Percentiles rank a stretch among this genome's conserved stretches.
Conservation (phyloP, 2,888 invertebrate genomes). For the Napeogenes inachia region DNA sequence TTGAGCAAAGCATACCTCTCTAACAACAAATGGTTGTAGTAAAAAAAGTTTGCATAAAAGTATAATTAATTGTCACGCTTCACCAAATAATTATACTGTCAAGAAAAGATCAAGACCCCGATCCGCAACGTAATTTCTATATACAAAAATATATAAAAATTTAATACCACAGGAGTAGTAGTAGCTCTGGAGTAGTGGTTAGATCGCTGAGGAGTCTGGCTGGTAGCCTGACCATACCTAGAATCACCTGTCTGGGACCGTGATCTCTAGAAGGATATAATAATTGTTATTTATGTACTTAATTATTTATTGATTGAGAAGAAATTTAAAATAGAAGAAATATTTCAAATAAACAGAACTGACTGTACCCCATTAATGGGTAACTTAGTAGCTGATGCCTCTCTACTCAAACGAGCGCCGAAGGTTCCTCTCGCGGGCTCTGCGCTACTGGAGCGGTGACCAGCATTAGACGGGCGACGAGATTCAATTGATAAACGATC, state of each 20-base stretch:
- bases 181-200: slow-evolving; percentile 51
- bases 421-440: slow-evolving; percentile 55
- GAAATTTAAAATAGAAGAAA: background rate
- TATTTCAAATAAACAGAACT: background rate
- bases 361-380: slow-evolving; percentile 47
- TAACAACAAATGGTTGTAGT: too few relatives aligned
- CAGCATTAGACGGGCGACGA: slow-evolving; percentile 51
- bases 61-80: too few relatives aligned
- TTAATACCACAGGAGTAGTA: slow-evolving; percentile 53
- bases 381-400: slow-evolving; percentile 60
- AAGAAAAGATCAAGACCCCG: too few relatives aligned
- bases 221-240: slow-evolving; percentile 45
- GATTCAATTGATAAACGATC: slow-evolving; percentile 60
- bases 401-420: slow-evolving; percentile 54
- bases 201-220: slow-evolving; percentile 50
- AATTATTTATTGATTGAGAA: background rate
- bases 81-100: too few relatives aligned
- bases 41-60: too few relatives aligned
- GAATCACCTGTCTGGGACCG: slow-evolving; percentile 58
- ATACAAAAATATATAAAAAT: background rate
- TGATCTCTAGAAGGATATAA: slow-evolving; percentile 47
- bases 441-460: slow-evolving; percentile 61
- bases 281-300: background rate
- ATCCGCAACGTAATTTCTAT: too few relatives aligned
- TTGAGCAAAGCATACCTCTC: too few relatives aligned